These are phyloP conservation scores for Rhabdomys pumilio DNA, from an alignment of 2,797 vertebrate genomes.

Conservation along the genomic window DNA sequence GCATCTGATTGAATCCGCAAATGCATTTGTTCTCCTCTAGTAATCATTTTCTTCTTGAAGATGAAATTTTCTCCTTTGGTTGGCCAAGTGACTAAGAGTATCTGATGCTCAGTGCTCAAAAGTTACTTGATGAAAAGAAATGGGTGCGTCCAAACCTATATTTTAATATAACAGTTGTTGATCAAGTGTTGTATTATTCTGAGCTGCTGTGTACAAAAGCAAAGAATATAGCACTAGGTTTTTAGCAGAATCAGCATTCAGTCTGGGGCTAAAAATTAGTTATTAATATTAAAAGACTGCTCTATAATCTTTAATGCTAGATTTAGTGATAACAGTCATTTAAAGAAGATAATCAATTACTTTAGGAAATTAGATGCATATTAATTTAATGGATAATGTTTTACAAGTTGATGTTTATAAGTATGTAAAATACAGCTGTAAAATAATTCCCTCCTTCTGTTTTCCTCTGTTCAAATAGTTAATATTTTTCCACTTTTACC, in stretches of 20 bases:
- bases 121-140: not conserved
- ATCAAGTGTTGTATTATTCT: not conserved
- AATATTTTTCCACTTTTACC: constrained; percentile 43
- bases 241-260: not conserved
- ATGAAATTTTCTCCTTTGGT: not conserved
- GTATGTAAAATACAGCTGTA: constrained; percentile 25
- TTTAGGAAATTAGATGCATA: constrained; percentile 17
- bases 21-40: not conserved
- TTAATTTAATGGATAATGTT: not conserved
- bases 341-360: not conserved
- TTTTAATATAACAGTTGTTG: not conserved
- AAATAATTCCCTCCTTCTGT: not conserved
- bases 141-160: not conserved
- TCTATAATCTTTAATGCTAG: not conserved
- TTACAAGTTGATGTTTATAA: not conserved
- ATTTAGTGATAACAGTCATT: not conserved
- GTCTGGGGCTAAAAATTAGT: not conserved
- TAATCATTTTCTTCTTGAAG: not conserved
- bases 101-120: not conserved
- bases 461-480: constrained; percentile 54
- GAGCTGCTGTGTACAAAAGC: not conserved
- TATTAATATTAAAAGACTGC: not conserved
- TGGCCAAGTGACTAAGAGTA: not conserved
- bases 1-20: not conserved
- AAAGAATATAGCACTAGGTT: not conserved